Evolutionary conservation across 2,797 vertebrate species (phyloP).

Genomic region (Channa striata): DNA sequence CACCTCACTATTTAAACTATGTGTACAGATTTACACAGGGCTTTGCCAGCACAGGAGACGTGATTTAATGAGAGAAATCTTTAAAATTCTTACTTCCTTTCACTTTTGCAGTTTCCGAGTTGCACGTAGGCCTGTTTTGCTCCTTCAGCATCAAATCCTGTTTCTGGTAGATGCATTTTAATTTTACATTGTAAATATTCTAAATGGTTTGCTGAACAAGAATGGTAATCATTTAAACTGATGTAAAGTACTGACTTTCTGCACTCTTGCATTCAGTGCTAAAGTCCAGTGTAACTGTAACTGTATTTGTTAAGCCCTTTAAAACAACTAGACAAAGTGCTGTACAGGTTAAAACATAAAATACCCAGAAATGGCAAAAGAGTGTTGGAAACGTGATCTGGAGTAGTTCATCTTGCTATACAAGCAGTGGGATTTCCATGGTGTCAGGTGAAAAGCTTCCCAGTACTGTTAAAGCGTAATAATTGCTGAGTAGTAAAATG

Average conservation of each 20-base stretch:
- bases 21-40: constrained; percentile 3
- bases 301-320: no score
- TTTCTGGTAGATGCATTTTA: not conserved
- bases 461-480: constrained; percentile 19
- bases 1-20: not conserved
- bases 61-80: not conserved
- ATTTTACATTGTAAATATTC: not conserved
- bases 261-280: not conserved
- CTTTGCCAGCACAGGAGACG: not conserved
- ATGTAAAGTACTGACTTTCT: not conserved
- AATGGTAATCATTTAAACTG: no score
- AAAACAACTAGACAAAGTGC: no score
- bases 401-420: not conserved
- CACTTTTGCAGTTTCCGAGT: not conserved
- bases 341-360: no score
- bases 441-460: constrained; percentile 31
- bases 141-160: not conserved
- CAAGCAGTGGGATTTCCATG: not conserved
- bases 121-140: not conserved
- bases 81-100: not conserved
- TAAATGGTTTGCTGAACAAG: no score
- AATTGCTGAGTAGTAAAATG: not conserved
- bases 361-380: no score
- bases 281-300: not conserved
- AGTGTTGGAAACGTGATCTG: constrained; percentile 18